Evolutionary conservation across 30 jellyfish, hydroid and myxozoan genomes (phyloP).

Genomic region (Cassiopea andromeda): DNA sequence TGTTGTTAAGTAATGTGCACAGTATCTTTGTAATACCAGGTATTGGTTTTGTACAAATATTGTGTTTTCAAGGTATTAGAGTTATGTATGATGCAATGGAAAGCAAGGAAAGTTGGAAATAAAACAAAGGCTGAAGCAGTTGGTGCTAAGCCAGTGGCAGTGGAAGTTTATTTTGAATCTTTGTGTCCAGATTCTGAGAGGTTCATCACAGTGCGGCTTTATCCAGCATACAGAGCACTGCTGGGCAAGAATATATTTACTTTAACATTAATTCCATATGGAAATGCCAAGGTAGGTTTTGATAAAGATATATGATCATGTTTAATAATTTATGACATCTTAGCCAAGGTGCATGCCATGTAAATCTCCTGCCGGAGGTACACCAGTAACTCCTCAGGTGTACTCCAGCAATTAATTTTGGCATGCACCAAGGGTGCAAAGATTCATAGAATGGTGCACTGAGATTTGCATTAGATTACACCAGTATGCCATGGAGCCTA

Average conservation of each 20-base stretch:
- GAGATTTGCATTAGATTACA: too few relatives aligned
- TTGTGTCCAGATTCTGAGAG: slow-evolving; percentile 65
- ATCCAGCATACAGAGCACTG: slow-evolving; percentile 48
- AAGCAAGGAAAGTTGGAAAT: neutral
- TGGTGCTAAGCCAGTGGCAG: slow-evolving; percentile 21
- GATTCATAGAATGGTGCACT: too few relatives aligned
- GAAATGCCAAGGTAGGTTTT: slow-evolving; percentile 60
- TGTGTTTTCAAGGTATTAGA: slow-evolving; percentile 41
- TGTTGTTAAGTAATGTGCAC: too few relatives aligned
- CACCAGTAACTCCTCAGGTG: too few relatives aligned
- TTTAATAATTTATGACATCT: too few relatives aligned
- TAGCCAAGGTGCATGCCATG: too few relatives aligned
- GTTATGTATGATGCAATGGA: slow-evolving; percentile 35
- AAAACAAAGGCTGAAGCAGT: neutral
- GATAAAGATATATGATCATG: neutral
- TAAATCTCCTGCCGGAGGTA: too few relatives aligned
- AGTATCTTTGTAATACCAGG: too few relatives aligned
- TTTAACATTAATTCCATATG: slow-evolving; percentile 50
- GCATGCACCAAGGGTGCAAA: too few relatives aligned
- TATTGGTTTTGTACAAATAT: neutral
- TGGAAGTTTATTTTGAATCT: slow-evolving; percentile 48
- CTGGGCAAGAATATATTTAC: slow-evolving; percentile 33
- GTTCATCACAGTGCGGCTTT: slow-evolving; percentile 40
- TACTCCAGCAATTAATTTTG: too few relatives aligned
- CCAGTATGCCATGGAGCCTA: too few relatives aligned